phyloP scores from a whole-genome alignment of 1,140 invertebrate genomes.

The Bombus ignitus region DNA sequence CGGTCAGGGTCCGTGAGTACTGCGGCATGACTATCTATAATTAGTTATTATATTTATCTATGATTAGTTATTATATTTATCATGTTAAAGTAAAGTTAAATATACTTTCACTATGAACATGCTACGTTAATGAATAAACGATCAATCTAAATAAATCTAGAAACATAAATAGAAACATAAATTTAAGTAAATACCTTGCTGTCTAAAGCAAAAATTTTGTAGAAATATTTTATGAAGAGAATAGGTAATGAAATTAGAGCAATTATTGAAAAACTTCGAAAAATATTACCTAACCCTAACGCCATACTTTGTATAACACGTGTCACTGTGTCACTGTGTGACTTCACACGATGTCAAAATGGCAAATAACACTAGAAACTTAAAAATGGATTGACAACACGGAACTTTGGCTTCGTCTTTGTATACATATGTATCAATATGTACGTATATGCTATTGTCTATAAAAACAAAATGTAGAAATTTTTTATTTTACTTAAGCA shows the following conservation, averaged over 20 bases:
- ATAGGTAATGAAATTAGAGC: not conserved
- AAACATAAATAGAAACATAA: too few species aligned
- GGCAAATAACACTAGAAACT: constrained; percentile 13
- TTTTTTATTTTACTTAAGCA: not conserved
- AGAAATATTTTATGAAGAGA: not conserved
- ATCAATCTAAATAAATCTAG: not conserved
- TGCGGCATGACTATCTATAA: constrained; percentile 37
- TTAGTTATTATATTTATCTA: not conserved
- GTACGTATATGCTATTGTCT: not conserved
- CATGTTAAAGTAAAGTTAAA: not conserved
- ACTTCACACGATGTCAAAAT: constrained; percentile 7
- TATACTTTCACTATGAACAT: not conserved
- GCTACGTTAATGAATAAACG: not conserved
- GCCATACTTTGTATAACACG: constrained; percentile 26
- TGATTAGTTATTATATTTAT: not conserved
- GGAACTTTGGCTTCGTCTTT: not conserved
- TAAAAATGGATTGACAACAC: not conserved
- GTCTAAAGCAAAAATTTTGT: not conserved
- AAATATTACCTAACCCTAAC: constrained; percentile 46
- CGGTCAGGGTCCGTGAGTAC: constrained; percentile 20
- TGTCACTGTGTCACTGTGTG: not conserved
- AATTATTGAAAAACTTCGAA: not conserved
- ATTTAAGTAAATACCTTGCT: not conserved
- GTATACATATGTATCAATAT: not conserved
- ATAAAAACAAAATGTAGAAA: not conserved